Evolutionary conservation across 1,140 invertebrate species (phyloP), one percentile per base, ranked within the genome.

Genomic region (Oppia nitens): DNA sequence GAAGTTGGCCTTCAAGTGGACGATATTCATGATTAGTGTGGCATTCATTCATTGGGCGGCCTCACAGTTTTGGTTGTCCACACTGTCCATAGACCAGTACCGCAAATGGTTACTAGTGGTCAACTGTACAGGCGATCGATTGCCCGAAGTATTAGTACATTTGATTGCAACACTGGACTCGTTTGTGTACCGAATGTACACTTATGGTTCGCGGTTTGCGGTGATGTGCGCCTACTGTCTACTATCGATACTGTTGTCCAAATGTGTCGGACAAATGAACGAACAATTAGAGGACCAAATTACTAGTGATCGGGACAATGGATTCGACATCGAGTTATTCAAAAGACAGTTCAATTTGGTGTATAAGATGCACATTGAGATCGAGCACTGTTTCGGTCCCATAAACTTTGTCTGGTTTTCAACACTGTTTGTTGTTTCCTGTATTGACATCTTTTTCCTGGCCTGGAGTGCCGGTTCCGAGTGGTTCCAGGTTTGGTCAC

Each of bases 391-490:
- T 28, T 56, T 56, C 27, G 55, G 55, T 20, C 55, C 55, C 9
- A 27, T 56, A 11, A 56, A 56, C 32, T 56, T 56, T 28, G 32
- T 56, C 27, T 56, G 55, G 55, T 56, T 56, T 25, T 26, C 24
- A 4, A 32, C 55, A 32, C 55, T 56, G 11, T 56, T 56, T 56
- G 29, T 56, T n/a, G 55, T 56, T 11, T 56, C 55, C 6, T 56
- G 55, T 28, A 56, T 56, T 40, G 55, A 56, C 32, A 56, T 56
- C n/a, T 56, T 56, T 29, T 56, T 56, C 28, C 55, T 56, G 3
- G 55, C 55, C 12, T 56, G 55, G 55, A 53, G 11, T 23, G 55
- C 55, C 12, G 55, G 55, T 11, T 32, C 55, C 3, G 55, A 56
- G 29, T 56, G 55, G 55, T 56, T 56, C 28, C 3, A 26, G 17